Conservation (phyloP, 2,113 vertebrate species). For the Toxotes jaculatrix region DNA sequence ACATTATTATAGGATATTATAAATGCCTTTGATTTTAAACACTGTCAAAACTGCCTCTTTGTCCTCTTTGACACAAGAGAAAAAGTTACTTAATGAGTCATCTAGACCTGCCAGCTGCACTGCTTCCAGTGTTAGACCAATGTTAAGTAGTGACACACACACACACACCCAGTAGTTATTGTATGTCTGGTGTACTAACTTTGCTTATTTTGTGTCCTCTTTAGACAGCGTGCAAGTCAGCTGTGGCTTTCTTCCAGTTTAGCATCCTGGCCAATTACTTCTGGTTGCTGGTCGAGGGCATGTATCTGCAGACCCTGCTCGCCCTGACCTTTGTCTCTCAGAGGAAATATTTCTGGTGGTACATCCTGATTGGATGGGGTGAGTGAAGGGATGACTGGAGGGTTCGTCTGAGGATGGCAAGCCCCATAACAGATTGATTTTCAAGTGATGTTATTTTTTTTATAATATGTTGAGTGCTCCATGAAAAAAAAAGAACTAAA, state of each 20-base stretch:
- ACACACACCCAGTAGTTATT: not conserved
- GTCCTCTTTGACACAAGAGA: not conserved
- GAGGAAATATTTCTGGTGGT: conserved; percentile 92
- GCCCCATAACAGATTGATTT: too few relatives aligned
- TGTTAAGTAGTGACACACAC: not conserved
- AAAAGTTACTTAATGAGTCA: not conserved
- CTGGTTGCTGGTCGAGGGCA: conserved; percentile 92
- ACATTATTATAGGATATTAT: not conserved
- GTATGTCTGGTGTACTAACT: not conserved
- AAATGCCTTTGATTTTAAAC: not conserved
- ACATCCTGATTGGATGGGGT: conserved; percentile 91
- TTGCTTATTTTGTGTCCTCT: conserved; percentile 6
- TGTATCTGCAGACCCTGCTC: conserved; percentile 92
- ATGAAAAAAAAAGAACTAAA: too few relatives aligned
- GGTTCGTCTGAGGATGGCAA: not conserved
- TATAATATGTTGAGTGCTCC: too few relatives aligned
- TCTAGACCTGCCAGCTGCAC: not conserved
- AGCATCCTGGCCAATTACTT: conserved; percentile 92
- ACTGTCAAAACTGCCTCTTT: not conserved
- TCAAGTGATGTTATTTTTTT: not conserved
- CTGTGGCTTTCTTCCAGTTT: conserved; percentile 90
- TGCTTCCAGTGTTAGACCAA: not conserved
- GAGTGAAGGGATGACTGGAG: conserved; percentile 61
- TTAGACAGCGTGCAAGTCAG: conserved; percentile 87
- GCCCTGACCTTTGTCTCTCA: conserved; percentile 90